These are phyloP conservation scores for Botrylloides violaceus DNA, from an alignment of 23 tunicate genomes.

Conservation along the genomic window DNA sequence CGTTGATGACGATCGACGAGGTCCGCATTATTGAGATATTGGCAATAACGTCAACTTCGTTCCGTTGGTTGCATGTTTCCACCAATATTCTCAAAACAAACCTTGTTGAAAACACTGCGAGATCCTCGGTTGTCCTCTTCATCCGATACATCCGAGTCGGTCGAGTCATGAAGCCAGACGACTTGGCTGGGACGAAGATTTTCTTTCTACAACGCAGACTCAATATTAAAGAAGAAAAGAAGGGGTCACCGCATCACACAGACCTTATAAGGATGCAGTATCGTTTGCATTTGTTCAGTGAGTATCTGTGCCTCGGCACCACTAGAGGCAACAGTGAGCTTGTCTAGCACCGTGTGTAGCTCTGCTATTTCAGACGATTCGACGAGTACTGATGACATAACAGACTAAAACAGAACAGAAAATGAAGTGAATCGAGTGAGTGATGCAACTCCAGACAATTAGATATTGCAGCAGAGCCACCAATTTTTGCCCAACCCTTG, in stretches of 20 bases:
- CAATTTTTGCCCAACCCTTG: too few relatives aligned
- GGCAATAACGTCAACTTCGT: too few relatives aligned
- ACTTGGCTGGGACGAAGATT: constrained; percentile 53
- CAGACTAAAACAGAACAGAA: constrained; percentile 29
- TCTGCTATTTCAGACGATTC: constrained; percentile 47
- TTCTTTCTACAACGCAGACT: constrained; percentile 21
- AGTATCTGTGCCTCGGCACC: constrained; percentile 15
- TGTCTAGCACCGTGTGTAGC: constrained; percentile 32
- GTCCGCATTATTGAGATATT: too few relatives aligned
- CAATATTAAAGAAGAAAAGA: not conserved
- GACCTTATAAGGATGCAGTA: constrained; percentile 58
- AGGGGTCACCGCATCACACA: not conserved
- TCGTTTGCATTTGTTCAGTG: constrained; percentile 26
- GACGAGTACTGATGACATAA: constrained; percentile 68
- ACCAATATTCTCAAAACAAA: too few relatives aligned
- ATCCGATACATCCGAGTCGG: constrained; percentile 35
- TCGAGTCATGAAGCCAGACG: constrained; percentile 64
- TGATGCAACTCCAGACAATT: too few relatives aligned
- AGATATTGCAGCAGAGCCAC: too few relatives aligned
- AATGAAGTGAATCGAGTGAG: too few relatives aligned
- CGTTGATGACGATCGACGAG: too few relatives aligned
- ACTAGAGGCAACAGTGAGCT: constrained; percentile 31
- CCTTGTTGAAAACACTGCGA: constrained; percentile 13
- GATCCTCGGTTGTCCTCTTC: constrained; percentile 20
- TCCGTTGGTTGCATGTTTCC: too few relatives aligned